These are phyloP conservation scores for Amphiprion percula DNA, from an alignment of 2,113 vertebrate genomes.

Conservation along the genomic window DNA sequence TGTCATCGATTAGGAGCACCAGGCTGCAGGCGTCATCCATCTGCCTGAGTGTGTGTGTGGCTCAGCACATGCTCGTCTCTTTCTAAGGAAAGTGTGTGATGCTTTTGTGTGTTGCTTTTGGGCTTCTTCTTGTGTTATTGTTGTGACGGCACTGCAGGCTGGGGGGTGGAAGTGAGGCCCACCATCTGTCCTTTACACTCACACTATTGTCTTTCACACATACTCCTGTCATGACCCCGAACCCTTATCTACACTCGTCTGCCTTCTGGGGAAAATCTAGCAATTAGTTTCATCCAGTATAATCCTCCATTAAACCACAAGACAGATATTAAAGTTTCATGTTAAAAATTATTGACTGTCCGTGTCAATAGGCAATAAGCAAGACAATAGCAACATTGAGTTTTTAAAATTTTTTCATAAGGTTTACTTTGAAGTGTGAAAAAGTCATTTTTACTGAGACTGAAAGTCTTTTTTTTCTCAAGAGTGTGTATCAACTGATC, in stretches of 20 bases:
- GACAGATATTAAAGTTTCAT: no score
- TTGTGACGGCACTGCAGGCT: conserved; percentile 47
- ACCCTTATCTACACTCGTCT: background rate
- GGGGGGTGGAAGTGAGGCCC: conserved; percentile 53
- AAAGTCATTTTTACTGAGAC: no score
- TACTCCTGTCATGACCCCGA: conserved; percentile 40
- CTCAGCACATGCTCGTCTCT: conserved; percentile 41
- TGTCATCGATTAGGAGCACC: conserved; percentile 13
- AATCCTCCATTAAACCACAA: no score
- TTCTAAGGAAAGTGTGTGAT: conserved; percentile 48
- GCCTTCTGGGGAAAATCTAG: conserved; percentile 7
- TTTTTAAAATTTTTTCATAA: no score
- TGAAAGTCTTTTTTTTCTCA: no score
- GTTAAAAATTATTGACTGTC: no score
- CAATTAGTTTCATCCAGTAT: no score
- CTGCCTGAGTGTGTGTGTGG: conserved; percentile 41
- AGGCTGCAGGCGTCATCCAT: conserved; percentile 32
- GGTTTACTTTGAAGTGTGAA: no score
- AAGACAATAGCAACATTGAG: no score
- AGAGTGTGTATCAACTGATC: no score
- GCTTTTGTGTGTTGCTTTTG: conserved; percentile 66
- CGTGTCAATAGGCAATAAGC: no score
- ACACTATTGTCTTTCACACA: conserved; percentile 68
- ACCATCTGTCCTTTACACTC: conserved; percentile 78
- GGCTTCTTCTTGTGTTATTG: conserved; percentile 69